Evolutionary conservation across 1,140 invertebrate species (phyloP).

Genomic region (Diachasmimorpha longicaudata): DNA sequence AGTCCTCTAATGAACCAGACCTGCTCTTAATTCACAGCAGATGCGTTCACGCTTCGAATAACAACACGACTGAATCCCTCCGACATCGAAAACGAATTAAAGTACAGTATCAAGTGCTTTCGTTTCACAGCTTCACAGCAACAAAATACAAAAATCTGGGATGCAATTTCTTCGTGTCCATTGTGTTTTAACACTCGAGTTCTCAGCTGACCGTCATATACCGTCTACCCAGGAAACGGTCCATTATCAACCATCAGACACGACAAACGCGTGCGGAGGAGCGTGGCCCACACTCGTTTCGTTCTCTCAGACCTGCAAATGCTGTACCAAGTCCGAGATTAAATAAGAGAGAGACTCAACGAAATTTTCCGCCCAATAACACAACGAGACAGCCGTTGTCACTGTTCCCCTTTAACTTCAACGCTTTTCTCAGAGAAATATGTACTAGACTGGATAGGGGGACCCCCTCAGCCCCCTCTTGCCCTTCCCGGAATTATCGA

Average conservation of each 20-base stretch:
- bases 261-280: slow-evolving; percentile 33
- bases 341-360: not conserved
- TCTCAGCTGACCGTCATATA: slow-evolving; percentile 33
- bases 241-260: slow-evolving; percentile 51
- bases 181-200: not conserved
- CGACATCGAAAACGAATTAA: slow-evolving; percentile 3
- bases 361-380: not conserved
- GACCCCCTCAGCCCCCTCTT: too few species aligned
- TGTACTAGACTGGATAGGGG: too few species aligned
- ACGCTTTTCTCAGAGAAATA: not conserved
- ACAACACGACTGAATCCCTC: not conserved
- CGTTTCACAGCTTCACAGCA: not conserved
- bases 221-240: slow-evolving; percentile 53
- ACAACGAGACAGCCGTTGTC: not conserved
- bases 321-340: not conserved
- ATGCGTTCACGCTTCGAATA: slow-evolving; percentile 15
- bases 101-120: not conserved
- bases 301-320: not conserved
- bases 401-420: not conserved
- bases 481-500: too few species aligned
- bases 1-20: slow-evolving; percentile 30
- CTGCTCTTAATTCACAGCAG: slow-evolving; percentile 27
- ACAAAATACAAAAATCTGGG: not conserved
- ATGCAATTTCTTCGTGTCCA: not conserved
- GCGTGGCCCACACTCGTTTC: slow-evolving; percentile 22